Evolutionary conservation across 2,797 vertebrate species (phyloP), one percentile per base, ranked within the genome.

Genomic region (Glossophaga mutica): DNA sequence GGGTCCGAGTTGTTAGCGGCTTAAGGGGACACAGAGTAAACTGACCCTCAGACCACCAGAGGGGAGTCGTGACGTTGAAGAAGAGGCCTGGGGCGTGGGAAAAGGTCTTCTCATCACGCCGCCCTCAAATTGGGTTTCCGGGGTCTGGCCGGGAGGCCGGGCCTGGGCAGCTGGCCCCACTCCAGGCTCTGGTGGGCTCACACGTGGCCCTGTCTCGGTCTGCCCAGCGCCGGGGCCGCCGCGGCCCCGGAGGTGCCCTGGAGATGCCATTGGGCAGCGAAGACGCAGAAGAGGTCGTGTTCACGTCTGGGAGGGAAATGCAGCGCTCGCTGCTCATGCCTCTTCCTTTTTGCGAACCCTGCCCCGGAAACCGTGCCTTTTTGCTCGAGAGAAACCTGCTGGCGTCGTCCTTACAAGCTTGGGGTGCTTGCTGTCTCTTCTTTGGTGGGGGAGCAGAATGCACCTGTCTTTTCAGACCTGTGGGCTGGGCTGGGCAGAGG

Each of bases 381-480:
- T 44, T 48, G 39, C 90, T 91, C 73, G 77, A 94, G 97, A 95
- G 96, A 93, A 96, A 71, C 96, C 70, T 6, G 12, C 92, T 95
- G 91, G 90, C 24, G 34, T 96, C 44, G 52, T 4, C 3, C 93
- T 97, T 88, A 90, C 74, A 95, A 62, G 95, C 94, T 62, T 78
- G 95, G 74, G n/a, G 81, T 14, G 26, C n/a, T 57, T 4, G 65
- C 21, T 42, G 62, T 21, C 57, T n/a, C 85, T 37, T 42, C 94
- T 77, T 97, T 0, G 0, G 42, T 85, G 79, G 76, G 91, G 65
- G 34, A 65, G 90, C 93, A 93, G 93, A 96, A 96, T 88, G 92
- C 83, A 70, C 85, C 95, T 89, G 87, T 86, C 90, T 96, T 97
- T 93, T 97, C 94, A 73, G 68, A 87, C 92, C 94, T 5, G 1